Evolutionary conservation across 2,797 vertebrate genomes (phyloP).

Genomic region (Microchirus variegatus): DNA sequence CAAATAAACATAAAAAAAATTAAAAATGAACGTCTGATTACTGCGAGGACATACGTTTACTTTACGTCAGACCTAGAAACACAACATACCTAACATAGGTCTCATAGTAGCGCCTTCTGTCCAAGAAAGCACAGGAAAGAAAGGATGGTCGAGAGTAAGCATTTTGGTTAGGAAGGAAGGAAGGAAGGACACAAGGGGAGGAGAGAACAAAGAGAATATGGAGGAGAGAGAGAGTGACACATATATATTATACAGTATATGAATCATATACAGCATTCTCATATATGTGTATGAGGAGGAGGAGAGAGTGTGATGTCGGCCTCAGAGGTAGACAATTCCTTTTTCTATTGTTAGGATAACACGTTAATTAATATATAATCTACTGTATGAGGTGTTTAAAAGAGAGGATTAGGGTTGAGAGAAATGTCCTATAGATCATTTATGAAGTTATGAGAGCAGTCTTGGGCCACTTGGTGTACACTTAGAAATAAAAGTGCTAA

Average conservation of each 20-base stretch:
- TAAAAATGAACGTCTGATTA: too few relatives aligned
- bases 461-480: conserved; percentile 6
- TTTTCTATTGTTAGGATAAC: conserved; percentile 33
- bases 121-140: conserved; percentile 87
- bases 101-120: conserved; percentile 99
- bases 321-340: conserved; percentile 51
- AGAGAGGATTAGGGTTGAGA: conserved; percentile 7
- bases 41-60: conserved; percentile 46
- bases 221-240: conserved; percentile 56
- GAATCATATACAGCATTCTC: conserved; percentile 75
- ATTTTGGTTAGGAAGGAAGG: conserved; percentile 80
- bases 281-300: conserved; percentile 73
- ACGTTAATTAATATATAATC: too few relatives aligned
- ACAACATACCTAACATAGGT: conserved; percentile 96
- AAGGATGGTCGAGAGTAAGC: conserved; percentile 82
- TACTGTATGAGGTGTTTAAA: conserved; percentile 36
- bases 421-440: too few relatives aligned
- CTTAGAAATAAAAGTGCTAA: too few relatives aligned
- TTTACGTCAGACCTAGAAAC: conserved; percentile 86
- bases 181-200: conserved; percentile 51
- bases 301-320: conserved; percentile 42
- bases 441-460: conserved; percentile 40
- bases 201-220: conserved; percentile 59
- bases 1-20: conserved; percentile 24
- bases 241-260: conserved; percentile 79